These are phyloP conservation scores for Lepisosteus osseus DNA, from an alignment of 2,113 vertebrate genomes.

Conservation along the genomic window DNA sequence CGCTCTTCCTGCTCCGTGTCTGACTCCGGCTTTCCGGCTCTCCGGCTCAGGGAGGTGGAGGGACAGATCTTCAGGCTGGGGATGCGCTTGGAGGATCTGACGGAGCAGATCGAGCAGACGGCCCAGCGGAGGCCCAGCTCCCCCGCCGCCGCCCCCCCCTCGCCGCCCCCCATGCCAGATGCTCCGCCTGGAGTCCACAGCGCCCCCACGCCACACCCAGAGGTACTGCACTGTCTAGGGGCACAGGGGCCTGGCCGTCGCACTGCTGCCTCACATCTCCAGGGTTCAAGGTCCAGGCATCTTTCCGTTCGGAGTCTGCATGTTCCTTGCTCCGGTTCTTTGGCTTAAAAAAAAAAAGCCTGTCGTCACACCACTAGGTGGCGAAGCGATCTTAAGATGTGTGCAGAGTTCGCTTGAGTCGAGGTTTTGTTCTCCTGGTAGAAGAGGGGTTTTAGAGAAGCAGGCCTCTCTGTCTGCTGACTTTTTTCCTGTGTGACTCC, in stretches of 20 bases:
- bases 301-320: no score
- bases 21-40: not conserved
- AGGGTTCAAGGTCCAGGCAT: no score
- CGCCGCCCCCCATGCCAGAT: not conserved
- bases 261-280: not conserved
- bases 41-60: constrained; percentile 71
- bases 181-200: not conserved
- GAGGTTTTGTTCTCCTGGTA: no score
- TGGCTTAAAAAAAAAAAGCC: not conserved
- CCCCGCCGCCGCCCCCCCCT: constrained; percentile 6
- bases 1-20: not conserved
- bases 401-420: no score
- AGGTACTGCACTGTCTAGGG: constrained; percentile 54
- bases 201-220: not conserved
- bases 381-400: not conserved
- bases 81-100: constrained; percentile 74
- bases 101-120: constrained; percentile 59
- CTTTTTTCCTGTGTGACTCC: no score
- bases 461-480: no score
- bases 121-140: constrained; percentile 1
- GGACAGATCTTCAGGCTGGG: constrained; percentile 76
- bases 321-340: no score
- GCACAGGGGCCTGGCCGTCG: not conserved
- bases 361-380: constrained; percentile 19
- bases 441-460: no score